phyloP scores from a whole-genome alignment of 2,797 vertebrate species.

The Urosaurus nigricauda region DNA sequence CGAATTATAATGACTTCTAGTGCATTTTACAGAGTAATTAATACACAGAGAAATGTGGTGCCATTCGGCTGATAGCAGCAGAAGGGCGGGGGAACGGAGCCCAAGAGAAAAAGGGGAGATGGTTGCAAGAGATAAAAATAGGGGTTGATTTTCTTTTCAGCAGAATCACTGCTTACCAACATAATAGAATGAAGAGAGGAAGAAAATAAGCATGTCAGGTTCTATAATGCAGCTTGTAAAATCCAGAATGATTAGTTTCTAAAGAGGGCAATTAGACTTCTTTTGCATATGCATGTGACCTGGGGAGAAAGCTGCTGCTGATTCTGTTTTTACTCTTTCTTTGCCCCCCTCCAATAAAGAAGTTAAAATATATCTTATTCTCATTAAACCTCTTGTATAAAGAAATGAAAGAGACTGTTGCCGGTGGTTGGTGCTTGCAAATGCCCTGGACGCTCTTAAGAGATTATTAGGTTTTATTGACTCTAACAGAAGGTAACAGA shows the following conservation, averaged over 20 bases:
- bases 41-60: conserved; percentile 78
- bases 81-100: conserved; percentile 13
- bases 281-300: conserved; percentile 81
- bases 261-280: conserved; percentile 82
- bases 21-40: conserved; percentile 83
- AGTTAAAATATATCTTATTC: conserved; percentile 64
- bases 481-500: background rate
- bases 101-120: conserved; percentile 64
- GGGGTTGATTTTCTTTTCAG: conserved; percentile 83
- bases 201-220: conserved; percentile 81
- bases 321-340: conserved; percentile 61
- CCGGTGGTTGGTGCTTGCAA: conserved; percentile 10
- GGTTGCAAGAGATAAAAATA: conserved; percentile 79
- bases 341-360: conserved; percentile 21
- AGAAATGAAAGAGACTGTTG: background rate
- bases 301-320: conserved; percentile 67
- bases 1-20: conserved; percentile 83
- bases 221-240: conserved; percentile 79
- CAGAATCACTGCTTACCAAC: conserved; percentile 82
- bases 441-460: conserved; percentile 10
- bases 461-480: background rate
- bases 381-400: conserved; percentile 19
- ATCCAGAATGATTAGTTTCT: conserved; percentile 80
- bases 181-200: conserved; percentile 74
- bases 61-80: conserved; percentile 67